Conservation (phyloP, 2,888 invertebrate species). For the Mylabris sibirica region DNA sequence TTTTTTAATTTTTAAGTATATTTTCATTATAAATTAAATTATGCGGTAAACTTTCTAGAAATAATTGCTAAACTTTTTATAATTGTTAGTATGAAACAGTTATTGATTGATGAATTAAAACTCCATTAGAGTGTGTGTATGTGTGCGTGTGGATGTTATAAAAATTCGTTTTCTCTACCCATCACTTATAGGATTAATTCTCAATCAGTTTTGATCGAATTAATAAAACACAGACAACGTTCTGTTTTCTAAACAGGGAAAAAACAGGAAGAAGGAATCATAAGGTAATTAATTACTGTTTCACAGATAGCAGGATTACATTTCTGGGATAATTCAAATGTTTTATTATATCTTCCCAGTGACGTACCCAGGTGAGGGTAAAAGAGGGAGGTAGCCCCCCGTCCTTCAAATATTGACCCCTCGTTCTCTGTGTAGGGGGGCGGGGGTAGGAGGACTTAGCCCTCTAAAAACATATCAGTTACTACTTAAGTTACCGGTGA, state of each 20-base stretch:
- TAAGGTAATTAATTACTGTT: too few relatives aligned
- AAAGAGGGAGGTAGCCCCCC: too few relatives aligned
- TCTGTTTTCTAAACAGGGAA: neutral
- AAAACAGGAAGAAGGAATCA: too few relatives aligned
- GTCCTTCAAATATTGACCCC: too few relatives aligned
- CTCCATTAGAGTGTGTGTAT: neutral
- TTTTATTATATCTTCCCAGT: too few relatives aligned
- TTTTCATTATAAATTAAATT: neutral
- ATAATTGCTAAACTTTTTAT: neutral
- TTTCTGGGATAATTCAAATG: too few relatives aligned
- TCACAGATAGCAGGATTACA: too few relatives aligned
- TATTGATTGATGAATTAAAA: slow-evolving; percentile 7
- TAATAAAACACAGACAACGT: neutral
- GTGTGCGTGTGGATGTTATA: neutral
- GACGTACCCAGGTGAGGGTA: too few relatives aligned
- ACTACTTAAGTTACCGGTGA: too few relatives aligned
- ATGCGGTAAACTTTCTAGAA: neutral
- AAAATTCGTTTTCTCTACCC: neutral
- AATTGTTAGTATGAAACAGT: neutral
- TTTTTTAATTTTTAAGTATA: neutral
- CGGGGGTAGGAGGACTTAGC: too few relatives aligned
- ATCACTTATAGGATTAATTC: neutral
- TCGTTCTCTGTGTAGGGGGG: too few relatives aligned
- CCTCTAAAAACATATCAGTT: too few relatives aligned
- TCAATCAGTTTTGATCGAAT: slow-evolving; percentile 5